Percentiles rank a stretch among this genome's conserved stretches.
Evolutionary conservation across 2,797 vertebrate genomes (phyloP).

Genomic region (Halcyon smyrnensis): DNA sequence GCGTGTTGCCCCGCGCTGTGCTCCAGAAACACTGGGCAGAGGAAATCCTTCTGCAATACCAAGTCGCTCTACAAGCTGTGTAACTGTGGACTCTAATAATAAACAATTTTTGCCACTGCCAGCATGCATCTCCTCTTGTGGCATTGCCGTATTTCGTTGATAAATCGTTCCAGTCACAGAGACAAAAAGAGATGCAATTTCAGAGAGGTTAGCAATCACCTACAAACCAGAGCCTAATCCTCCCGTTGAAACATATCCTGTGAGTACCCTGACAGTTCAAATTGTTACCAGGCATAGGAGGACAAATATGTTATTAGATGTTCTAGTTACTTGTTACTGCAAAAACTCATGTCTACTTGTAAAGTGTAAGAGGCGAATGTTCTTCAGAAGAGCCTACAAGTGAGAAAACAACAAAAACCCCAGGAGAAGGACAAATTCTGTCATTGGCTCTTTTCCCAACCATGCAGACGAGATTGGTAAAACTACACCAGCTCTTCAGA

Average conservation of each 20-base stretch:
- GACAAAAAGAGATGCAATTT: neutral
- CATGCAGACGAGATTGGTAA: neutral
- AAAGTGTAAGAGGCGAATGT: neutral
- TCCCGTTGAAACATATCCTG: neutral
- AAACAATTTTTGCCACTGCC: neutral
- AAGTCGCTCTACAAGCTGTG: neutral
- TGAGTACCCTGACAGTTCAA: neutral
- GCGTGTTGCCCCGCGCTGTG: rapidly evolving
- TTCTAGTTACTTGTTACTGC: neutral
- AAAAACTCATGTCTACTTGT: neutral
- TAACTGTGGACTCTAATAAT: neutral
- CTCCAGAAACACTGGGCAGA: neutral
- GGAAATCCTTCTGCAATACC: neutral
- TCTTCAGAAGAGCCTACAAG: neutral
- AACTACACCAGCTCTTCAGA: neutral
- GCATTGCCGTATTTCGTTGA: neutral
- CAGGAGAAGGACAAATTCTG: neutral
- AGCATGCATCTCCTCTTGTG: neutral
- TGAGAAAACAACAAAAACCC: neutral
- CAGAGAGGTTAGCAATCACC: neutral
- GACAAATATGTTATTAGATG: neutral
- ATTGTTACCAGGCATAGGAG: neutral
- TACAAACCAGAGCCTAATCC: neutral
- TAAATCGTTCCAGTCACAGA: neutral
- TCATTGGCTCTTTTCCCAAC: neutral